phyloP scores from a whole-genome alignment of 2,888 invertebrate species.

The Hydrotaea cyrtoneurina region DNA sequence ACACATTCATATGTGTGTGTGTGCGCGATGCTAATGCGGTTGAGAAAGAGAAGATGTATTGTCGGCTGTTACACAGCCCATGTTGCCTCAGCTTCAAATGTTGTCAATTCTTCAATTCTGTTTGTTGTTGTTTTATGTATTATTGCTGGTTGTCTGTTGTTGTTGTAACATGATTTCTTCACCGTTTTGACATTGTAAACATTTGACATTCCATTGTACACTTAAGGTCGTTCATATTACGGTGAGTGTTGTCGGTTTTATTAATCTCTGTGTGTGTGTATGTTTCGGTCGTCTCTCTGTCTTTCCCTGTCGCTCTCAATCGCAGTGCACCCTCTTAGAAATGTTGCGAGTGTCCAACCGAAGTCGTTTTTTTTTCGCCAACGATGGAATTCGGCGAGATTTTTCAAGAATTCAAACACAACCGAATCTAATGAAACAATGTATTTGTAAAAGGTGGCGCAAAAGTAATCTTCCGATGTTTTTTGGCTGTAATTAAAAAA shows the following conservation, averaged over 20 bases:
- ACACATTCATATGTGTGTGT: no score
- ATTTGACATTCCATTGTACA: constrained; percentile 66
- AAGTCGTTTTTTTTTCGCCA: no score
- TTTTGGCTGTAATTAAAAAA: no score
- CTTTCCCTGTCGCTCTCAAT: background rate
- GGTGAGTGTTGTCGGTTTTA: no score
- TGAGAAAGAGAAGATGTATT: background rate
- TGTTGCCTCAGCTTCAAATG: constrained; percentile 30
- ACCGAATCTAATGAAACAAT: no score
- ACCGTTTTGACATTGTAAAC: constrained; percentile 64
- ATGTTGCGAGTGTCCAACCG: no score
- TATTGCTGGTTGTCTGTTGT: background rate
- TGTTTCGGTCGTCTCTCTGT: background rate
- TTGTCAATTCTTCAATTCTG: background rate
- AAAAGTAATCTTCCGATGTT: no score
- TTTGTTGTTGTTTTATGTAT: constrained; percentile 32
- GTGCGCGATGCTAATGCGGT: constrained; percentile 1
- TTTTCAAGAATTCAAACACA: no score
- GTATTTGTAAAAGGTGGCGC: no score
- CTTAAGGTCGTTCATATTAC: constrained; percentile 63
- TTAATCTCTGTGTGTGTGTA: background rate
- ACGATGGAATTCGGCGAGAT: no score
- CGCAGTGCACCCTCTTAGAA: no score
- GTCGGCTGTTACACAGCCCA: background rate
- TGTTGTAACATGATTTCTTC: constrained; percentile 42